Conservation (phyloP, 2,113 vertebrate genomes). For the Pantherophis guttatus region DNA sequence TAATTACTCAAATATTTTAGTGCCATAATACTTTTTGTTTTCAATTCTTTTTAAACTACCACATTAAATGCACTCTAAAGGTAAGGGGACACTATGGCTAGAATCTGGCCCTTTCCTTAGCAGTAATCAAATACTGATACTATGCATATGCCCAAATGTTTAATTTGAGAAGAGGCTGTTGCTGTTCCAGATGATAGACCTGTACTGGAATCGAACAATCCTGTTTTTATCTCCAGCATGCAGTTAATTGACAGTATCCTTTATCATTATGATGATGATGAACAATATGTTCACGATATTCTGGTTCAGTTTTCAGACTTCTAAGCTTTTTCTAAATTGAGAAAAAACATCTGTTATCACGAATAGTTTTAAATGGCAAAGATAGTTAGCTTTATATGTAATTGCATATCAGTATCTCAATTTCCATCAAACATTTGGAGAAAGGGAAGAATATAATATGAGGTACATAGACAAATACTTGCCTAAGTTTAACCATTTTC, state of each 20-base stretch:
- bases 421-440: conserved; percentile 32
- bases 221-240: neutral
- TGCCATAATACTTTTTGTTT: neutral
- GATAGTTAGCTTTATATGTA: conserved; percentile 31
- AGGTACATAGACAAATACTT: neutral
- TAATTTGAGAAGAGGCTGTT: neutral
- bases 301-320: conserved; percentile 32
- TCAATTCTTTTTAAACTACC: neutral
- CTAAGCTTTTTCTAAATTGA: conserved; percentile 38
- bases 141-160: neutral
- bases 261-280: conserved; percentile 18
- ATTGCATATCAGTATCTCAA: conserved; percentile 30
- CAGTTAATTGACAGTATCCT: conserved; percentile 10
- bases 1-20: neutral
- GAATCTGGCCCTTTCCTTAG: neutral
- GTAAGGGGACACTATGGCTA: neutral
- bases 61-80: neutral
- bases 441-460: neutral
- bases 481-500: neutral
- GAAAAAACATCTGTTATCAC: conserved; percentile 59
- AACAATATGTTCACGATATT: conserved; percentile 21
- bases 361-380: conserved; percentile 50
- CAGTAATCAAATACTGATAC: neutral
- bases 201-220: neutral
- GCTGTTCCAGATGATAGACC: neutral